These are phyloP conservation scores for Andricus quercusramuli DNA, from an alignment of 2,888 invertebrate genomes.

Conservation along the genomic window DNA sequence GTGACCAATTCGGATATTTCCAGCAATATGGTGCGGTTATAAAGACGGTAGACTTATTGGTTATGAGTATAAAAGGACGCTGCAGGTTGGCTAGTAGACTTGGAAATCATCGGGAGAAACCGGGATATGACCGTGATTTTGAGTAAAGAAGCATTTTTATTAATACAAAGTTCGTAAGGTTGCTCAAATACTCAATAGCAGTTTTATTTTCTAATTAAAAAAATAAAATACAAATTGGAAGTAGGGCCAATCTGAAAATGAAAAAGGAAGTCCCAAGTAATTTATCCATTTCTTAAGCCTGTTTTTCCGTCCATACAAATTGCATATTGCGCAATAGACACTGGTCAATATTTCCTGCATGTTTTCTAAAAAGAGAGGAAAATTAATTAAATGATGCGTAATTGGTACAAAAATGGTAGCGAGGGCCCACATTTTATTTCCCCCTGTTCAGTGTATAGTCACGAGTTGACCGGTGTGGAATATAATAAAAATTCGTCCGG, in stretches of 20 bases:
- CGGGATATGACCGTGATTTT: not conserved
- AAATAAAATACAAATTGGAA: too few relatives aligned
- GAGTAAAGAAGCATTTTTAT: not conserved
- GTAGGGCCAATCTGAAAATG: not conserved
- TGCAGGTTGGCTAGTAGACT: not conserved
- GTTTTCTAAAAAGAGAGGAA: not conserved
- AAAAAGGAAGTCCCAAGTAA: too few relatives aligned
- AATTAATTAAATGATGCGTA: conserved; percentile 42
- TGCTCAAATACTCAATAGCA: not conserved
- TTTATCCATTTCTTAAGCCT: too few relatives aligned
- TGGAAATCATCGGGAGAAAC: not conserved
- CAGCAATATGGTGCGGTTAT: not conserved
- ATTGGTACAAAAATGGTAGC: conserved; percentile 62
- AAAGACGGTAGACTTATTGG: not conserved
- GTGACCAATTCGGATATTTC: not conserved
- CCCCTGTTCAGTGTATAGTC: conserved; percentile 27
- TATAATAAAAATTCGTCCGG: conserved; percentile 64
- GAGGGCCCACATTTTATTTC: conserved; percentile 46
- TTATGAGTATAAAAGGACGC: not conserved
- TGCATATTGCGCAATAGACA: not conserved
- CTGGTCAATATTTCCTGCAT: not conserved
- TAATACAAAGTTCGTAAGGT: not conserved
- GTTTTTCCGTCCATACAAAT: too few relatives aligned
- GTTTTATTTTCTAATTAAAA: too few relatives aligned
- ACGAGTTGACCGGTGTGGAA: conserved; percentile 51